A percentile compares a stretch with the other conserved stretches of the same genome.
Evolutionary conservation across 2,888 invertebrate genomes (phyloP).

Genomic region (Drosophila prolongata): DNA sequence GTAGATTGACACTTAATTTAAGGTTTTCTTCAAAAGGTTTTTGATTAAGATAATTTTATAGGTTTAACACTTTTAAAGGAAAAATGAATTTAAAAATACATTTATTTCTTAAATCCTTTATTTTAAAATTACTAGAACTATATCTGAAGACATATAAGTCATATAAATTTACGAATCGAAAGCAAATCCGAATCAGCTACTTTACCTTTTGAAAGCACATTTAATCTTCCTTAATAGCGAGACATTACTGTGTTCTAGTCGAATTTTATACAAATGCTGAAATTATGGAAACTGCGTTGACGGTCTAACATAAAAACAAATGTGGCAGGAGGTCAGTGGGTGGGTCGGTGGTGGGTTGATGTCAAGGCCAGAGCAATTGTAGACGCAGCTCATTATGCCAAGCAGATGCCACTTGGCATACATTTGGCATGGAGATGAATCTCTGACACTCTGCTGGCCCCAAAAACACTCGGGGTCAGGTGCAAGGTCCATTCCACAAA

Average conservation of each 20-base stretch:
- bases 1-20: constrained; percentile 1
- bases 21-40: not conserved
- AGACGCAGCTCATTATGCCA: constrained; percentile 72
- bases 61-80: too few species aligned
- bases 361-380: constrained; percentile 71
- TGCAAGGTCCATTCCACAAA: constrained; percentile 11
- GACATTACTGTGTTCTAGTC: constrained; percentile 28
- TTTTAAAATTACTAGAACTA: too few species aligned
- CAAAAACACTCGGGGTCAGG: constrained; percentile 36
- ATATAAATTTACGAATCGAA: not conserved
- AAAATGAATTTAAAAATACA: too few species aligned
- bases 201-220: not conserved
- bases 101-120: too few species aligned
- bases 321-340: constrained; percentile 19
- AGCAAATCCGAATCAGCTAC: not conserved
- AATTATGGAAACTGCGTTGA: constrained; percentile 61
- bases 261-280: constrained; percentile 60
- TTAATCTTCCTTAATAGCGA: not conserved
- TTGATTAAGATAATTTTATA: not conserved
- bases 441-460: constrained; percentile 7
- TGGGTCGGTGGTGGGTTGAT: constrained; percentile 9
- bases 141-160: too few species aligned
- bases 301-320: constrained; percentile 53
- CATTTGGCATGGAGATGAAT: constrained; percentile 49
- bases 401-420: constrained; percentile 73